Evolutionary conservation across 2,797 vertebrate genomes (phyloP).

Genomic region (Poecilia wingei): DNA sequence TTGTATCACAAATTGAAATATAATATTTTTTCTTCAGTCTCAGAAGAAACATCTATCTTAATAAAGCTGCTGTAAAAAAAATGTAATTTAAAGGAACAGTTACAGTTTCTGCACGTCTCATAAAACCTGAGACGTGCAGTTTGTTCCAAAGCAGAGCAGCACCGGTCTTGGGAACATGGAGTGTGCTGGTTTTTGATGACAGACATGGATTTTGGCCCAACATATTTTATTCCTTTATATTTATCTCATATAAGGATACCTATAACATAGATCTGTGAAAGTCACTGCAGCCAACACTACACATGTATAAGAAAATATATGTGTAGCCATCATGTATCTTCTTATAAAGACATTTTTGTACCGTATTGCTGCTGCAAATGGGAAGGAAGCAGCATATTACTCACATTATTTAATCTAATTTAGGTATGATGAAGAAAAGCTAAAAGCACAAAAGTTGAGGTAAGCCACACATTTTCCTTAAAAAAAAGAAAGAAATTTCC

Average conservation of each 20-base stretch:
- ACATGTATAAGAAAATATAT: too few species aligned
- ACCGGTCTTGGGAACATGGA: not conserved
- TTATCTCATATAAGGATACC: not conserved
- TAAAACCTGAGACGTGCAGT: not conserved
- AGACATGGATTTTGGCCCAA: not conserved
- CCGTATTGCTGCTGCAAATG: not conserved
- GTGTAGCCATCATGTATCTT: not conserved
- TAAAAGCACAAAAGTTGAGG: slow-evolving; percentile 88
- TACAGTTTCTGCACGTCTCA: too few species aligned
- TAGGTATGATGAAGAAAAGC: slow-evolving; percentile 92
- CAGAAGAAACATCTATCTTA: not conserved
- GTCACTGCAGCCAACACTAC: not conserved
- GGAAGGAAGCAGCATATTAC: not conserved
- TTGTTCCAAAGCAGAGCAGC: not conserved
- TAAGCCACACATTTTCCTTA: slow-evolving; percentile 46
- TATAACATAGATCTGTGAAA: not conserved
- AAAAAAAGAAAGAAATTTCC: not conserved
- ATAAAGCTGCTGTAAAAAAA: not conserved
- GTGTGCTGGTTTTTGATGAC: not conserved
- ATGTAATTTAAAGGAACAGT: too few species aligned
- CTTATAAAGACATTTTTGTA: not conserved
- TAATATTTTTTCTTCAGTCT: not conserved
- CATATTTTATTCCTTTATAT: not conserved
- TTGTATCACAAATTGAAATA: not conserved
- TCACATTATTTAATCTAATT: slow-evolving; percentile 13